phyloP scores from a whole-genome alignment of 2,797 vertebrate species.

The Coccyzus lansbergi region DNA sequence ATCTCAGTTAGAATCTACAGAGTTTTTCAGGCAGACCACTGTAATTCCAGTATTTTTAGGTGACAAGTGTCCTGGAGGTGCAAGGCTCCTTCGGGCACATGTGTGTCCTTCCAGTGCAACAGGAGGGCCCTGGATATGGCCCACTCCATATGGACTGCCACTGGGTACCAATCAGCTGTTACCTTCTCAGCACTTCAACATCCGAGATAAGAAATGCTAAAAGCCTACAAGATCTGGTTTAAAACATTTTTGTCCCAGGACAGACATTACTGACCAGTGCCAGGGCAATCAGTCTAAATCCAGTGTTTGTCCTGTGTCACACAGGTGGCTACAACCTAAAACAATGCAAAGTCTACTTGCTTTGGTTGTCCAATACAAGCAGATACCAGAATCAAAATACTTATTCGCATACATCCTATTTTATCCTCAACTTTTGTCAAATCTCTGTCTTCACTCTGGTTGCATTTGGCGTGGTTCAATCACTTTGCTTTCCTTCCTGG shows the following conservation, averaged over 20 bases:
- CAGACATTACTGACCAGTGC: background rate
- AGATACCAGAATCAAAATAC: background rate
- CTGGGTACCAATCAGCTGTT: background rate
- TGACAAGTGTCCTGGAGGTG: background rate
- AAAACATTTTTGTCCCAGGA: background rate
- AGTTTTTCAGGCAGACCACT: background rate
- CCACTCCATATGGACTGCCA: background rate
- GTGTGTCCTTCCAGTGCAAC: fast-evolving
- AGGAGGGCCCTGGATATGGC: background rate
- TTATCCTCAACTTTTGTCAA: background rate
- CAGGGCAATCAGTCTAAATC: background rate
- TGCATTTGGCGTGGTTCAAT: background rate
- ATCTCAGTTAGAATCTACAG: background rate
- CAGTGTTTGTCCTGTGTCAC: background rate
- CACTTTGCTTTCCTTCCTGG: background rate
- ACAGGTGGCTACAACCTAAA: background rate
- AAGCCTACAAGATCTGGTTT: background rate
- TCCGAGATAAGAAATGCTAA: background rate
- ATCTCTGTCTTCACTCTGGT: background rate
- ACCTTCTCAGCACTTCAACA: background rate
- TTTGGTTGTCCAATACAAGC: background rate
- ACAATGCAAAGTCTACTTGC: background rate
- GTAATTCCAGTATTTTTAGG: background rate
- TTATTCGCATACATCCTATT: background rate
- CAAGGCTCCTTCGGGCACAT: background rate